These are phyloP conservation scores for Seladonia tumulorum DNA, from an alignment of 2,888 invertebrate species.

Conservation along the genomic window DNA sequence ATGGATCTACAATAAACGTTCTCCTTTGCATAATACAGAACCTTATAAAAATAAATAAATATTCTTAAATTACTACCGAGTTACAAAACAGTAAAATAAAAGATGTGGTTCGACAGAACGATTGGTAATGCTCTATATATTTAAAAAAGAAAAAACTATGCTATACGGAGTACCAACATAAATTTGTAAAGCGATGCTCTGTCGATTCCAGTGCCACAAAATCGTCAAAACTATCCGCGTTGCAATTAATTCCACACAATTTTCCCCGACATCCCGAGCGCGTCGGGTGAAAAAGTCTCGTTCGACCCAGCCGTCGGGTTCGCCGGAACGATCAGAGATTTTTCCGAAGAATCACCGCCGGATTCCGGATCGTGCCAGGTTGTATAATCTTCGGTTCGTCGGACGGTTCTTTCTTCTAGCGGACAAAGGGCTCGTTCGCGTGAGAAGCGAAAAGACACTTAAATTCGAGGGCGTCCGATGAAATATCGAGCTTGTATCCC, in stretches of 20 bases:
- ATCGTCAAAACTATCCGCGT: not conserved
- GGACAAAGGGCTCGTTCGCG: conserved; percentile 55
- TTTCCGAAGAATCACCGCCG: not conserved
- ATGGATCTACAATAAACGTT: too few species aligned
- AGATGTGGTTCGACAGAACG: too few species aligned
- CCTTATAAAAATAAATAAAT: too few species aligned
- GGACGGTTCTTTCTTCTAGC: not conserved
- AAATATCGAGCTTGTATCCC: conserved; percentile 63
- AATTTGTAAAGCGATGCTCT: too few species aligned
- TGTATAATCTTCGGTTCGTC: conserved; percentile 29
- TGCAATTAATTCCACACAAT: not conserved
- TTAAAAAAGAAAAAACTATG: too few species aligned
- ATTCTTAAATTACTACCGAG: too few species aligned
- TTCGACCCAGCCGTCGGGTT: not conserved
- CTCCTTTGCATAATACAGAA: too few species aligned
- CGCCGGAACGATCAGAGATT: not conserved
- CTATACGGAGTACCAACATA: too few species aligned
- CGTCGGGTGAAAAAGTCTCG: not conserved
- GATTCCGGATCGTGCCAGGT: not conserved
- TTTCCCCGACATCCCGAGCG: not conserved
- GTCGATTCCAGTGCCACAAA: not conserved
- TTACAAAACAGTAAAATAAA: too few species aligned
- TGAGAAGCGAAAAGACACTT: conserved; percentile 57
- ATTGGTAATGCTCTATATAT: too few species aligned
- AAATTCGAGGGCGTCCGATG: conserved; percentile 61